A percentile compares a stretch with the other conserved stretches of the same genome.
phyloP scores from a whole-genome alignment of 2,888 invertebrate genomes.

The Rotaria socialis region DNA sequence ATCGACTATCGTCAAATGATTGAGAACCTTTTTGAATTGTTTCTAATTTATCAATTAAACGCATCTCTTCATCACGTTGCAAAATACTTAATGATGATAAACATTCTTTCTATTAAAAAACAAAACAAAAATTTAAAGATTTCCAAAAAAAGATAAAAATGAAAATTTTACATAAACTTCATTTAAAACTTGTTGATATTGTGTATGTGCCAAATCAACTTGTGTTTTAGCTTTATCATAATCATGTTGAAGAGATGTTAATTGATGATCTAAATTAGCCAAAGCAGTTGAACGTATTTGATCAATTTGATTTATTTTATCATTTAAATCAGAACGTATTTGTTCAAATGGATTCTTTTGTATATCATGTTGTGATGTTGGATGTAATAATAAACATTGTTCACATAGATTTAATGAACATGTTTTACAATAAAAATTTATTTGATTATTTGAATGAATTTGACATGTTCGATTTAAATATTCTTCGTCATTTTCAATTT shows the following conservation, averaged over 20 bases:
- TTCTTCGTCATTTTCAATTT: background rate
- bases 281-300: background rate
- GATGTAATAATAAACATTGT: constrained; percentile 80
- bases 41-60: constrained; percentile 16
- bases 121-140: background rate
- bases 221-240: constrained; percentile 4
- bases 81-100: background rate
- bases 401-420: constrained; percentile 78
- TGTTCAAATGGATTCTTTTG: background rate
- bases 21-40: background rate
- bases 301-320: background rate
- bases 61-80: background rate
- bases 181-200: background rate
- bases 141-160: too few relatives aligned
- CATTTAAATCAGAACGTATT: background rate
- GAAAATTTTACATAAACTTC: background rate
- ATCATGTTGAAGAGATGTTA: background rate
- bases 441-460: constrained; percentile 74
- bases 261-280: background rate
- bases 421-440: constrained; percentile 80
- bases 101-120: background rate
- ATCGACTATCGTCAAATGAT: background rate
- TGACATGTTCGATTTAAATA: constrained; percentile 65
- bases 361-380: constrained; percentile 69
- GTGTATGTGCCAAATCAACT: background rate